phyloP scores from a whole-genome alignment of 2,888 invertebrate genomes.

The Ectemnius cavifrons region DNA sequence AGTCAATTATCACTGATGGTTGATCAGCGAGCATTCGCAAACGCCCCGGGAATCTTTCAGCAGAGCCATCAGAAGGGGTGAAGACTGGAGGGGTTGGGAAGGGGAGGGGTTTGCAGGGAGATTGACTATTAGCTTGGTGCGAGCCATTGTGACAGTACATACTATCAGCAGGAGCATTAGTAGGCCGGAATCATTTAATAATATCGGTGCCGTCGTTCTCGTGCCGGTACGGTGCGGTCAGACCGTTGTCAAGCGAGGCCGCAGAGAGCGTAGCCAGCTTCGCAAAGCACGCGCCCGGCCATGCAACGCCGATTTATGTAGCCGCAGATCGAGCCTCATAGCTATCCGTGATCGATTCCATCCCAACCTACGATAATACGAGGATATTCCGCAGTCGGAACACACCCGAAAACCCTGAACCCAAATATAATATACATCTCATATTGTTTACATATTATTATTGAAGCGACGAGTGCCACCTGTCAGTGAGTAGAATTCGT shows the following conservation, averaged over 20 bases:
- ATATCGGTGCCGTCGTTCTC: slow-evolving; percentile 28
- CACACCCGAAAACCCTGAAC: no score
- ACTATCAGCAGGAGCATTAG: no score
- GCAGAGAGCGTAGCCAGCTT: slow-evolving; percentile 11
- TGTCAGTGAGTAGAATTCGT: no score
- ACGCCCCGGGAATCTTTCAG: slow-evolving; percentile 34
- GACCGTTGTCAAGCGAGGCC: slow-evolving; percentile 39
- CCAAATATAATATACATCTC: no score
- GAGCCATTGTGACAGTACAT: slow-evolving; percentile 14
- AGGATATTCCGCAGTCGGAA: slow-evolving; percentile 17
- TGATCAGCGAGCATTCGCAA: no score
- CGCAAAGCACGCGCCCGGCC: slow-evolving; percentile 37
- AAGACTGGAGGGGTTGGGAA: no score
- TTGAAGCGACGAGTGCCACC: no score
- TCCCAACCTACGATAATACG: slow-evolving; percentile 31
- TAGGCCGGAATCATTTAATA: slow-evolving; percentile 38
- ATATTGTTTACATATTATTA: no score
- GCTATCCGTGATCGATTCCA: slow-evolving; percentile 49
- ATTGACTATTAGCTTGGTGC: no score
- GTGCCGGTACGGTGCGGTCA: slow-evolving; percentile 26
- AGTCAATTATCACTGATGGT: no score
- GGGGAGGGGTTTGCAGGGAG: no score
- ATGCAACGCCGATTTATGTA: slow-evolving; percentile 46
- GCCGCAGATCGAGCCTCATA: slow-evolving; percentile 22
- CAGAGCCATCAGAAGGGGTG: background rate